Evolutionary conservation across 2,113 vertebrate genomes (phyloP).

Genomic region (Amblyopsis rosae): DNA sequence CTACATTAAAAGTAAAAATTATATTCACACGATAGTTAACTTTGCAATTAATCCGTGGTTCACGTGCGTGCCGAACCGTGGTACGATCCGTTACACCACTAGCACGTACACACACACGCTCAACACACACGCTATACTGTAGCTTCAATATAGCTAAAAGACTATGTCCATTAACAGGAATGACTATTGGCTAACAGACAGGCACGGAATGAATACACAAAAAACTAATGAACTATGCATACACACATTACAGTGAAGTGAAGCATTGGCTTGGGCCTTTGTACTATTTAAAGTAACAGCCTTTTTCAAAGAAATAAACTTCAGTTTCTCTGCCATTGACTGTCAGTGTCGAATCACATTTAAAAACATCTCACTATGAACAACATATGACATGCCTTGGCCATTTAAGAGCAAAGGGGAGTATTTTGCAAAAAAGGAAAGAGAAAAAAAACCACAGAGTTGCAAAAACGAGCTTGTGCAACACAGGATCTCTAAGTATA

Average conservation of each 20-base stretch:
- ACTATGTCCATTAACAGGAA: constrained; percentile 41
- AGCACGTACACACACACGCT: constrained; percentile 19
- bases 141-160: constrained; percentile 20
- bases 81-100: not conserved
- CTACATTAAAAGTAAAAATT: too few species aligned
- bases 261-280: constrained; percentile 42
- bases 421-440: constrained; percentile 14
- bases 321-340: too few species aligned
- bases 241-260: constrained; percentile 30
- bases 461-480: constrained; percentile 68
- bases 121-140: not conserved
- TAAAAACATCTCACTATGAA: too few species aligned
- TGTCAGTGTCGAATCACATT: too few species aligned
- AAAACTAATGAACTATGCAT: constrained; percentile 11
- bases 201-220: constrained; percentile 36
- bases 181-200: constrained; percentile 57
- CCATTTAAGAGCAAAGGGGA: not conserved
- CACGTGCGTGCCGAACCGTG: too few species aligned
- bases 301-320: too few species aligned
- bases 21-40: too few species aligned
- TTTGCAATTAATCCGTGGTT: too few species aligned
- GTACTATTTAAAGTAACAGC: too few species aligned
- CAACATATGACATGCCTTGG: too few species aligned
- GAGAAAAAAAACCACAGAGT: constrained; percentile 34
- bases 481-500: constrained; percentile 73